phyloP scores from a whole-genome alignment of 2,888 invertebrate genomes.

The Dione juno region DNA sequence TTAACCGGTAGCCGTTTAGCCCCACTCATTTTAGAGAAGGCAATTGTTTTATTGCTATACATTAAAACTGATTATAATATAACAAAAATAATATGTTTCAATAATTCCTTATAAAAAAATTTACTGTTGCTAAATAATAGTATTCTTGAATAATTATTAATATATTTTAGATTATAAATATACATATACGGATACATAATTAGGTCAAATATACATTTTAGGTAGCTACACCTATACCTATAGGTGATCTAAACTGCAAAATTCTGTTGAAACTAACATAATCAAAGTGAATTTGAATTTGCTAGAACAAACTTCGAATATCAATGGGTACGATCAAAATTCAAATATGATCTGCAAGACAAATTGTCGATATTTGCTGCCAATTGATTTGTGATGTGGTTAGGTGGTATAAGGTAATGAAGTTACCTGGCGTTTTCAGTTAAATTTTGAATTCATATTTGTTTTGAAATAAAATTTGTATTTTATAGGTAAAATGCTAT shows the following conservation, averaged over 20 bases:
- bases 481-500: background rate
- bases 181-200: too few relatives aligned
- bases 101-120: too few relatives aligned
- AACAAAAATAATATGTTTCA: too few relatives aligned
- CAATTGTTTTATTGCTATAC: too few relatives aligned
- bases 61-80: too few relatives aligned
- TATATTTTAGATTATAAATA: too few relatives aligned
- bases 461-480: background rate
- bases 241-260: background rate
- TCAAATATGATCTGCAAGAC: slow-evolving; percentile 18
- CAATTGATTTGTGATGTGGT: slow-evolving; percentile 9
- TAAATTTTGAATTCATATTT: background rate
- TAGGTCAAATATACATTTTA: background rate
- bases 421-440: background rate
- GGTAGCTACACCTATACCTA: background rate
- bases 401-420: background rate
- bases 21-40: too few relatives aligned
- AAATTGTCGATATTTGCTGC: slow-evolving; percentile 16
- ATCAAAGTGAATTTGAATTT: slow-evolving; percentile 19
- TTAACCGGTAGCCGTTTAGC: too few relatives aligned
- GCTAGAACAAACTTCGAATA: slow-evolving; percentile 24
- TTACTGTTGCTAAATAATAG: too few relatives aligned
- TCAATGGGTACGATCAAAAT: slow-evolving; percentile 20
- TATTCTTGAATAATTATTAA: too few relatives aligned
- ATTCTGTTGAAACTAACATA: slow-evolving; percentile 7